Evolutionary conservation across 2,888 invertebrate genomes (phyloP).

Genomic region (Eupithecia tripunctaria): DNA sequence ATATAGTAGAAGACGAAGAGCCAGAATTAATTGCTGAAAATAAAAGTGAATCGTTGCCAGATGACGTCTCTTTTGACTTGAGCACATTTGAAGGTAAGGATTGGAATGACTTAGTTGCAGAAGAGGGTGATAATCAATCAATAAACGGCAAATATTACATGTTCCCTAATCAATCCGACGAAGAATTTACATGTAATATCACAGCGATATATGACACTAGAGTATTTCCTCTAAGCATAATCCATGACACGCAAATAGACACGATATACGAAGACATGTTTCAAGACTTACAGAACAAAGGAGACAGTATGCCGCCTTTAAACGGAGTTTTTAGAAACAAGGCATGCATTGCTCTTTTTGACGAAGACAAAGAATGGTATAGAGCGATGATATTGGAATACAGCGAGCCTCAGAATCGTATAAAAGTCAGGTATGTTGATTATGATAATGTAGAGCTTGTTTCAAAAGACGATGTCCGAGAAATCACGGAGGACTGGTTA

Average conservation of each 20-base stretch:
- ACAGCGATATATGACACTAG: slow-evolving; percentile 63
- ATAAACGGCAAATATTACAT: slow-evolving; percentile 50
- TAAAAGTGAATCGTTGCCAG: slow-evolving; percentile 32
- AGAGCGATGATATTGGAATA: slow-evolving; percentile 86
- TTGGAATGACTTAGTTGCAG: slow-evolving; percentile 68
- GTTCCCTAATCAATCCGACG: slow-evolving; percentile 53
- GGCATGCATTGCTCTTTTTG: slow-evolving; percentile 86
- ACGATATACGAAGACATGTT: slow-evolving; percentile 78
- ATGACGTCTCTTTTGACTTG: slow-evolving; percentile 52
- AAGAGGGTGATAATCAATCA: slow-evolving; percentile 53
- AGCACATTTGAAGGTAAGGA: slow-evolving; percentile 56
- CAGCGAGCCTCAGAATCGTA: slow-evolving; percentile 66
- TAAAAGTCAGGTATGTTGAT: slow-evolving; percentile 89
- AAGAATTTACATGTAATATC: slow-evolving; percentile 66
- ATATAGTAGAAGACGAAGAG: slow-evolving; percentile 21
- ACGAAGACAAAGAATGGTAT: slow-evolving; percentile 88
- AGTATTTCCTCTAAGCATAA: slow-evolving; percentile 64
- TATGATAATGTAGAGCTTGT: slow-evolving; percentile 88
- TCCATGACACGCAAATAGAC: slow-evolving; percentile 69
- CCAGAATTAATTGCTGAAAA: slow-evolving; percentile 54
- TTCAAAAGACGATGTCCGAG: slow-evolving; percentile 71
- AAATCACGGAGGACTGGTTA: slow-evolving; percentile 79
- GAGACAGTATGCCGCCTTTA: slow-evolving; percentile 70
- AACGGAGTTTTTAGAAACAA: slow-evolving; percentile 74
- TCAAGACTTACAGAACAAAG: slow-evolving; percentile 77